Base-by-base conservation (phyloP, 2,888 invertebrate genomes). In the Nomada goodeniana region DNA sequence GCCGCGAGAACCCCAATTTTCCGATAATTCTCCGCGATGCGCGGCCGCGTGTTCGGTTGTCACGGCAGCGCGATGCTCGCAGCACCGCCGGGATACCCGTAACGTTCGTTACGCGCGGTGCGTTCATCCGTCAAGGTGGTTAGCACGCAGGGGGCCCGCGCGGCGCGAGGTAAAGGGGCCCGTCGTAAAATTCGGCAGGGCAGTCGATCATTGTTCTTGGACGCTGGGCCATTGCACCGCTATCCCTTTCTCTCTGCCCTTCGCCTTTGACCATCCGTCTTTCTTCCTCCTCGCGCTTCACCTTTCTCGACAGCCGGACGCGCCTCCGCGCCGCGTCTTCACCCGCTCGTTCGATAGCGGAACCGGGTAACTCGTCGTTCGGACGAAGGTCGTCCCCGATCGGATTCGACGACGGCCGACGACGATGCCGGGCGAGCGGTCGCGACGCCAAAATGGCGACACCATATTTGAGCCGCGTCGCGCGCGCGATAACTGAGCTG, bases 151-250 rank as follows among this genome's bases (percentile, higher is more conserved):
- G 68, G 82, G 84, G 74, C 73, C 76, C 72, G 78, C 47, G 77
- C 76, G 83, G 77, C 70, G 77, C 53, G 73, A 85, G 80, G 77
- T 83, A 83, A 85, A 70, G 83, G 26, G 75, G 50, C 75, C 68
- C 83, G 78, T 85, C 86, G 86, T 86, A 86, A 86, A 86, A 86
- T 86, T 86, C 83, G 79, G 76, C 81, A 70, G 73, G 79, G 83
- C 83, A 86, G 86, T 83, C 86, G 83, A 86, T 86, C 83, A 79
- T 86, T 83, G 86, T 83, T 85, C 81, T 60, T 57, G 67, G 64
- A 72, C 55, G 71, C 70, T 60, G 76, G 75, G 64, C 76, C 82
- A 77, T 72, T 80, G 71, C 72, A 75, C 81, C 68, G 59, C 73
- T 44, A n/a, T 36, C 57, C n/a, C 44, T 26, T 18, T 47, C 44